These are phyloP conservation scores for Platycnemis pennipes DNA, from an alignment of 2,888 invertebrate genomes.

Conservation along the genomic window DNA sequence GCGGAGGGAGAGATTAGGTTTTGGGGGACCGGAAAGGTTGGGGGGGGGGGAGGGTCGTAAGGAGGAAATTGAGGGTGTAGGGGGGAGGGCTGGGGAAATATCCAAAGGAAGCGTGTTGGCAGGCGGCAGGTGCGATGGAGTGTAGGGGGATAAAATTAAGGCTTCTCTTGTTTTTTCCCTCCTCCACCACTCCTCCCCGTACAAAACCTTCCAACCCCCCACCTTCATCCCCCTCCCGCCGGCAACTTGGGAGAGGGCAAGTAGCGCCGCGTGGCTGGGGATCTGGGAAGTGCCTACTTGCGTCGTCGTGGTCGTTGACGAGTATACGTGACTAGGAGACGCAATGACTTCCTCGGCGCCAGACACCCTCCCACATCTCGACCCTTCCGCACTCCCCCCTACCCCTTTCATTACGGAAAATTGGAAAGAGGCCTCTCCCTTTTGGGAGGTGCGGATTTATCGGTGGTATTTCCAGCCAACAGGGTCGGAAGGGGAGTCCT, in stretches of 20 bases:
- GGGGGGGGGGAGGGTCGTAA: neutral
- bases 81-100: neutral
- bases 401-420: neutral
- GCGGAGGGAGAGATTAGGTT: conserved; percentile 21
- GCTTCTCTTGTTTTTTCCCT: conserved; percentile 33
- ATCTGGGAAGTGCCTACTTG: conserved; percentile 36
- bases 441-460: conserved; percentile 40
- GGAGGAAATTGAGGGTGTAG: conserved; percentile 28
- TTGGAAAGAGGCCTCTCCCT: neutral
- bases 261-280: conserved; percentile 52
- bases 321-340: conserved; percentile 48
- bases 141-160: conserved; percentile 55
- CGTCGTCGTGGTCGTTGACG: conserved; percentile 49
- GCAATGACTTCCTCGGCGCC: conserved; percentile 42
- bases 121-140: conserved; percentile 56
- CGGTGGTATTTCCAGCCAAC: neutral
- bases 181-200: neutral
- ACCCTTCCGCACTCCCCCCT: neutral
- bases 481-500: neutral
- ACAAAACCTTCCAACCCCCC: neutral
- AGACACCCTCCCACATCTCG: neutral
- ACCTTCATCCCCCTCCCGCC: neutral
- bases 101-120: neutral
- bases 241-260: neutral
- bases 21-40: neutral